Evolutionary conservation across 2,888 invertebrate species (phyloP), one percentile per base, ranked within the genome.

Genomic region (Ischnura elegans): DNA sequence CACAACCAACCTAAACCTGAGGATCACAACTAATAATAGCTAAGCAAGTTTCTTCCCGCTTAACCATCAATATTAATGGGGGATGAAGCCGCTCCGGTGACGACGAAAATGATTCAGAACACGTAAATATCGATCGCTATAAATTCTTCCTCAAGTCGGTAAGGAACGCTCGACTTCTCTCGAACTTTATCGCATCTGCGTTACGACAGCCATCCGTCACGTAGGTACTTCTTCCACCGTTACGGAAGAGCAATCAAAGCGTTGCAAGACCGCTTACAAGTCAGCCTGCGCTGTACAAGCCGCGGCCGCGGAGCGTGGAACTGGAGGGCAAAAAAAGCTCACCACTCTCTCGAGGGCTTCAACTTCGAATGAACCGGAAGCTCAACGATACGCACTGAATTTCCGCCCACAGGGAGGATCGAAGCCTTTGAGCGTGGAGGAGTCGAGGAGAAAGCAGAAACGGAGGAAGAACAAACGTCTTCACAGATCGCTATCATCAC

Each of bases 391-490:
- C 61, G 25, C 61, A n/a, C 61, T 61, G 61, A 21, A 61, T 61
- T 61, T 61, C 61, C 61, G 61, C 61, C 13, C 61, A n/a, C 16
- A 21, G 13, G 61, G 25, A 21, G 5, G 19, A 61, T 47, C 16
- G 16, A 47, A 6, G 8, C 47, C 61, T 25, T 5, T 25, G 61
- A 61, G 61, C 61, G 61, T 21, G 61, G 25, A 61, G 25, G 61
- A 61, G n/a, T n/a, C n/a, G 25, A 61, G 61, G 61, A 61, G 61
- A 61, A 61, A 61, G 61, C 61, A 61, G n/a, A n/a, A n/a, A 61
- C 4, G 25, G 0, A 8, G 61, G n/a, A n/a, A 5, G 25, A 61
- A 61, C 61, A n/a, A n/a, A 61, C 61, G 16, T 19, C 61, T 61
- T 61, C 25, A n/a, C n/a, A 47, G 61, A 61, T n/a, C n/a, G n/a